These are phyloP conservation scores for Anthonomus grandis DNA, from an alignment of 1,140 invertebrate genomes.

Conservation along the genomic window DNA sequence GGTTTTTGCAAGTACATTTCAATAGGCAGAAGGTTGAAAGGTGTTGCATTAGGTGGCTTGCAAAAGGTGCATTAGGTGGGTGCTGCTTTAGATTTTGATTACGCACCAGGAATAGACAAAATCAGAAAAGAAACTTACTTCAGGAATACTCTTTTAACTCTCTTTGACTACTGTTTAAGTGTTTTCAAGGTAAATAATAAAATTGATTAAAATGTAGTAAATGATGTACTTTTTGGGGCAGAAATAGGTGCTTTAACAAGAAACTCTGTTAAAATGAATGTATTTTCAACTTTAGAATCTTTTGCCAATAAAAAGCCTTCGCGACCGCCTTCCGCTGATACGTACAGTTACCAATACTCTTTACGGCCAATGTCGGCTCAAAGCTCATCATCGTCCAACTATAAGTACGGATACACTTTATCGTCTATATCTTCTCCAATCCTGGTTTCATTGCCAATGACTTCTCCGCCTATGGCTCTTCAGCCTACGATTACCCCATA, in stretches of 20 bases:
- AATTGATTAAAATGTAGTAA: no score
- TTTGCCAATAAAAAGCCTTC: neutral
- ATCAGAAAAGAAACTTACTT: no score
- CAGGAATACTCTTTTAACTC: no score
- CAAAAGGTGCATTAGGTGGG: no score
- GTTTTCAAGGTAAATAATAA: no score
- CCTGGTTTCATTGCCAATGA: neutral
- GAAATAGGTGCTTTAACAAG: neutral
- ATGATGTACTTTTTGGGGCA: no score
- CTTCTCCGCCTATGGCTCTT: neutral
- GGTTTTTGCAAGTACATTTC: conserved; percentile 58
- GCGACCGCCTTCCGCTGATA: neutral
- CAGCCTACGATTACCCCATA: neutral
- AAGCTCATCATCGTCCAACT: neutral
- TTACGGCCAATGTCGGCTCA: neutral
- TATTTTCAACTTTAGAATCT: neutral
- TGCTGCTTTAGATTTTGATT: no score
- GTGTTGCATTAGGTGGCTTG: conserved; percentile 87
- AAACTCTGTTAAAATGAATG: neutral
- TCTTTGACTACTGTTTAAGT: no score
- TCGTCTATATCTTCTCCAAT: no score
- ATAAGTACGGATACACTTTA: neutral
- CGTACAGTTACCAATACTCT: neutral
- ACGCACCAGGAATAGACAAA: no score
- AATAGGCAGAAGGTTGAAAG: conserved; percentile 54